Conservation (phyloP, 2,113 vertebrate genomes). For the Pionites leucogaster region DNA sequence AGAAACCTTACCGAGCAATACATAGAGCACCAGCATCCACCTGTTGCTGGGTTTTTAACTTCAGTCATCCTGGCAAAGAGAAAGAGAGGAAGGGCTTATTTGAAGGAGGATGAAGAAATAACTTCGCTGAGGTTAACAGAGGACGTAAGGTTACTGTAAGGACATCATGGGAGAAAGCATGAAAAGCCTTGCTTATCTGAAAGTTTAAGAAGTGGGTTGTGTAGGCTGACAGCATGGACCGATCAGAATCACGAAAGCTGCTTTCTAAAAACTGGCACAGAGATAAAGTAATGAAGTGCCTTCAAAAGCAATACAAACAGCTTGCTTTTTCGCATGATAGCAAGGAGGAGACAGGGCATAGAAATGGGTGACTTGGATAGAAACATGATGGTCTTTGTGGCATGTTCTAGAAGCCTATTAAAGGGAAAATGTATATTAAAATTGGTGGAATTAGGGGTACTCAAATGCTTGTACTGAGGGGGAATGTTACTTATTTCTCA, state of each 20-base stretch:
- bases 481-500: not conserved
- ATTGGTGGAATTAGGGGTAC: not conserved
- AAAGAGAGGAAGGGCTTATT: not conserved
- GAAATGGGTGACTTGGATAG: not conserved
- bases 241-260: not conserved
- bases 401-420: not conserved
- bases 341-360: not conserved
- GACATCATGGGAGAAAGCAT: not conserved
- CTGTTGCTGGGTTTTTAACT: not conserved
- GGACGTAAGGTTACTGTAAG: accelerated
- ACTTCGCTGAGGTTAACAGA: not conserved
- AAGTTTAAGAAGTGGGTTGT: not conserved
- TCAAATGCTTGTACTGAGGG: not conserved
- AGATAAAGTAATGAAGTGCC: not conserved
- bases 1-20: accelerated
- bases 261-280: not conserved
- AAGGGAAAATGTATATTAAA: not conserved
- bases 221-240: accelerated
- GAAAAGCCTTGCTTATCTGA: not conserved
- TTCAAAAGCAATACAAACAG: not conserved
- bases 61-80: not conserved
- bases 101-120: not conserved
- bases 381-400: not conserved
- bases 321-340: not conserved
- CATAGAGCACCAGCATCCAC: accelerated